Conservation (phyloP, 2,888 invertebrate genomes). For the Ferdinandea cuprea region DNA sequence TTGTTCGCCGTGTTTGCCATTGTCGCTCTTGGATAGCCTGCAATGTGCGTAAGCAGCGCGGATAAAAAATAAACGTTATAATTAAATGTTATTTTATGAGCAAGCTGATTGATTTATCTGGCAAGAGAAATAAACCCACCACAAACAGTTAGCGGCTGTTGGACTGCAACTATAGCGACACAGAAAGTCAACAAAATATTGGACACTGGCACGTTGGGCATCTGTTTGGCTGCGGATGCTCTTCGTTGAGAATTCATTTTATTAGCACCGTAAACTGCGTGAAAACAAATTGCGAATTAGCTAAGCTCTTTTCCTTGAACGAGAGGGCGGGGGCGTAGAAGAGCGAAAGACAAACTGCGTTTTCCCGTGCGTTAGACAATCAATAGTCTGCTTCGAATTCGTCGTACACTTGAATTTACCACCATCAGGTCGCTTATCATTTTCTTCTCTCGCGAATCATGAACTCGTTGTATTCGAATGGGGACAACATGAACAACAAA, state of each 20-base stretch:
- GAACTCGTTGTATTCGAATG: background rate
- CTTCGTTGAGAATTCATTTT: constrained; percentile 46
- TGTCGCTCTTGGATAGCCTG: constrained; percentile 65
- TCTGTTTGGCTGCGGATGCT: constrained; percentile 8
- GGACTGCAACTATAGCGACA: constrained; percentile 57
- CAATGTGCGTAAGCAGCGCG: constrained; percentile 14
- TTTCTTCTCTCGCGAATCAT: constrained; percentile 19
- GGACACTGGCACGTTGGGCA: constrained; percentile 27
- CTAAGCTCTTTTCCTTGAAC: constrained; percentile 7
- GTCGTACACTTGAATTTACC: constrained; percentile 53
- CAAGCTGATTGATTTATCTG: background rate
- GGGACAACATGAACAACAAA: background rate
- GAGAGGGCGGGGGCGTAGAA: constrained; percentile 42
- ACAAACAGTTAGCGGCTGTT: constrained; percentile 55
- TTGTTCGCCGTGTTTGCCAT: constrained; percentile 34
- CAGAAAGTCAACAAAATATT: constrained; percentile 45
- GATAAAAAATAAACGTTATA: background rate
- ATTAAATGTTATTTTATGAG: background rate
- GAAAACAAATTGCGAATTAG: constrained; percentile 30
- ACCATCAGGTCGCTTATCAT: constrained; percentile 42
- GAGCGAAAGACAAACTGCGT: constrained; percentile 44
- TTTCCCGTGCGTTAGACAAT: constrained; percentile 58
- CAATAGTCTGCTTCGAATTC: constrained; percentile 62
- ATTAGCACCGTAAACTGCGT: constrained; percentile 1
- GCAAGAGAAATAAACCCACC: constrained; percentile 40